Conservation (phyloP, 2,888 invertebrate genomes). For the Lepidonotus clava region DNA sequence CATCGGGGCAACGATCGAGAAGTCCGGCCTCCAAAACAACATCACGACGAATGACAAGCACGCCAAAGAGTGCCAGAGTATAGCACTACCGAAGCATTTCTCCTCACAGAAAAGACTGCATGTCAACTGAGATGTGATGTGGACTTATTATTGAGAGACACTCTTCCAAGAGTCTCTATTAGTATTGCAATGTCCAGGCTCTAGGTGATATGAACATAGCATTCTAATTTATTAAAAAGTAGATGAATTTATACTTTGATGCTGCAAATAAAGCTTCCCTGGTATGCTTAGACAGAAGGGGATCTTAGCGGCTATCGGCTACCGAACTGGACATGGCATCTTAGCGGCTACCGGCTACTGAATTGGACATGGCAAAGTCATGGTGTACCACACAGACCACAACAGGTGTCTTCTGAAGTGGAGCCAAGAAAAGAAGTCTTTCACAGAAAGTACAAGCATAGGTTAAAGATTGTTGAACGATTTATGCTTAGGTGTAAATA, state of each 20-base stretch:
- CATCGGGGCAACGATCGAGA: background rate
- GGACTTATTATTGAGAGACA: background rate
- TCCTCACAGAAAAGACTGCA: background rate
- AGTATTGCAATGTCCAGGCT: background rate
- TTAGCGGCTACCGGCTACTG: background rate
- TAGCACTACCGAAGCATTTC: background rate
- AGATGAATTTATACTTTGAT: background rate
- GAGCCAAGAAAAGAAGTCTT: background rate
- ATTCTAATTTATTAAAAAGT: background rate
- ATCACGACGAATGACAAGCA: slow-evolving; percentile 24
- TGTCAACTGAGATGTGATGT: background rate
- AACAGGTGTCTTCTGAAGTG: background rate
- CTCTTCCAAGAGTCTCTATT: background rate
- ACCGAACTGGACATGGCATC: background rate
- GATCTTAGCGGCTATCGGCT: background rate
- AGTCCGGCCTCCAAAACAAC: slow-evolving; percentile 28
- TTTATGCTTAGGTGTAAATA: background rate
- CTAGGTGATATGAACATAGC: slow-evolving; percentile 23
- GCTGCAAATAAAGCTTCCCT: background rate
- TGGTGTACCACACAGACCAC: background rate
- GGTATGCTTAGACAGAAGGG: background rate
- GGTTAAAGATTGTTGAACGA: background rate
- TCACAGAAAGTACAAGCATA: background rate
- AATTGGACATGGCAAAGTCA: background rate
- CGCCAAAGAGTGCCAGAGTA: slow-evolving; percentile 44